Evolutionary conservation across 2,888 invertebrate genomes (phyloP).

Genomic region (Drosophila affinis): DNA sequence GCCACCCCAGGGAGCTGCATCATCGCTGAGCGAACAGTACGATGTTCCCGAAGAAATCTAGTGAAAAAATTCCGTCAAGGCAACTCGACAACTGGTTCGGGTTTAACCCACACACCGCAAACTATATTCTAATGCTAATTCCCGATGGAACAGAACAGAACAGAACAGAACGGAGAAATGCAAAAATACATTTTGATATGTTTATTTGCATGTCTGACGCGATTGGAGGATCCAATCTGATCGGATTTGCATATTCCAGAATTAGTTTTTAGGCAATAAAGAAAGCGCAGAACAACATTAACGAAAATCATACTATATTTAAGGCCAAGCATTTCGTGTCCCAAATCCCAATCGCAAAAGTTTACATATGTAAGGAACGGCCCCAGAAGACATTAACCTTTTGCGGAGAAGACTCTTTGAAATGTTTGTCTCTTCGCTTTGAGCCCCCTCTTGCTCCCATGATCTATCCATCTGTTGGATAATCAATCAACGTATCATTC

Average conservation of each 20-base stretch:
- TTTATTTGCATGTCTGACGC: conserved; percentile 59
- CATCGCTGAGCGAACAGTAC: conserved; percentile 11
- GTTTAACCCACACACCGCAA: conserved; percentile 49
- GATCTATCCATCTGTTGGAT: conserved; percentile 20
- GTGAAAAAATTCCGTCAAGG: conserved; percentile 5
- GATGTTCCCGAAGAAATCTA: conserved; percentile 10
- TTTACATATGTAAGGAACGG: conserved; percentile 21
- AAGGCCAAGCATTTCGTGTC: conserved; percentile 1
- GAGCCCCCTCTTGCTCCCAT: conserved; percentile 11
- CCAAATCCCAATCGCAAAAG: not conserved
- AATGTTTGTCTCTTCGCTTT: conserved; percentile 19
- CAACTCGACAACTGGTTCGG: conserved; percentile 49
- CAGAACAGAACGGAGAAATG: conserved; percentile 46
- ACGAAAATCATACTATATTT: conserved; percentile 1
- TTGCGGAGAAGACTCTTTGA: not conserved
- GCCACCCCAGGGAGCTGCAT: conserved; percentile 44
- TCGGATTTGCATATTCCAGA: conserved; percentile 37
- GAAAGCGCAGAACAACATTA: conserved; percentile 13
- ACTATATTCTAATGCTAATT: conserved; percentile 69
- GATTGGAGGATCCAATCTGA: not conserved
- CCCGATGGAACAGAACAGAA: conserved; percentile 11
- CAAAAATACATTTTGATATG: conserved; percentile 27
- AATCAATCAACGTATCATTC: conserved; percentile 35
- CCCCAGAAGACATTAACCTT: conserved; percentile 24
- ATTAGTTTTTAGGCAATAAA: conserved; percentile 34